Percentiles rank a stretch among this genome's conserved stretches.
phyloP scores from a whole-genome alignment of 2,113 vertebrate species.

The Atherinomorus stipes region DNA sequence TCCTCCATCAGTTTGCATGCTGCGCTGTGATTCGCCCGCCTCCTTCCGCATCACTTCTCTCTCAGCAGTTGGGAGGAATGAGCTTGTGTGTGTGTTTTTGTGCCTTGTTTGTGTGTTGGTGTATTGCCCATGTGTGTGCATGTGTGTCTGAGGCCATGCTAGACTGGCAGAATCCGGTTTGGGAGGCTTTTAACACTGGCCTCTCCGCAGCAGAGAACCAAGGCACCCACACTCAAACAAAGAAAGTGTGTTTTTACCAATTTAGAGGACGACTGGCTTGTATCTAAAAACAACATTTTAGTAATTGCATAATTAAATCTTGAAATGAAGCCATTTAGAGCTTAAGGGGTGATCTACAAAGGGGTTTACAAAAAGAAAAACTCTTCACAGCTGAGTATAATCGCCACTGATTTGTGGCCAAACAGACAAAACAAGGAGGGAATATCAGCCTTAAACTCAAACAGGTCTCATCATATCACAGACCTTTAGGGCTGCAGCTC shows the following conservation, averaged over 20 bases:
- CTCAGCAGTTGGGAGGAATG: constrained; percentile 28
- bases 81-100: constrained; percentile 17
- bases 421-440: constrained; percentile 46
- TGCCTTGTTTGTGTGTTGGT: constrained; percentile 8
- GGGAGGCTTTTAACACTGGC: constrained; percentile 41
- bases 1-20: not conserved
- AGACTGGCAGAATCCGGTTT: constrained; percentile 68
- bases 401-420: not conserved
- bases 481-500: constrained; percentile 40
- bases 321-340: not conserved
- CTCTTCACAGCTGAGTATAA: constrained; percentile 1
- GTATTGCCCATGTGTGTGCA: not conserved
- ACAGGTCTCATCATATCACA: constrained; percentile 35
- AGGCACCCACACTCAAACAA: not conserved
- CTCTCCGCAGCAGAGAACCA: constrained; percentile 21
- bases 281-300: not conserved
- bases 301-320: not conserved
- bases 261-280: not conserved
- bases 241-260: constrained; percentile 1
- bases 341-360: not conserved
- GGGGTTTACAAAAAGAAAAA: not conserved
- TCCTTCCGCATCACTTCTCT: constrained; percentile 42
- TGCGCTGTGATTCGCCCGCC: constrained; percentile 14
- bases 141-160: not conserved
- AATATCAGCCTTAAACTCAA: constrained; percentile 39